Conservation (phyloP, 1,140 invertebrate genomes). For the Triops longicaudatus region DNA sequence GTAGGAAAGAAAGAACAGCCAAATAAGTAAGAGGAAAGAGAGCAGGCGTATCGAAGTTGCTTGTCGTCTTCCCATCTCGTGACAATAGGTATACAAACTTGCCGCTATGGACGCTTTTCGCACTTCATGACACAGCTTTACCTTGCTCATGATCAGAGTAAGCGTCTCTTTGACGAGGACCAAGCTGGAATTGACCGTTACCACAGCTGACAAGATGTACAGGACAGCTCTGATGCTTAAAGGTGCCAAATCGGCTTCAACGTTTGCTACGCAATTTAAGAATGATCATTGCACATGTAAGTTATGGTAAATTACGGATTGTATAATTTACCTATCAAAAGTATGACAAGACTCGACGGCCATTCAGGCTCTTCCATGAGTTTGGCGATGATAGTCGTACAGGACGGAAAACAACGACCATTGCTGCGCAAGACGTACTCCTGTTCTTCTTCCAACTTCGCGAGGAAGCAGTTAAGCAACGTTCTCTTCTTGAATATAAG, state of each 20-base stretch:
- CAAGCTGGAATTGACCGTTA: background rate
- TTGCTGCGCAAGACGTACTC: background rate
- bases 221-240: background rate
- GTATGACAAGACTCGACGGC: background rate
- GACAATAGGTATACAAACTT: background rate
- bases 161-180: background rate
- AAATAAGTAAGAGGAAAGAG: conserved; percentile 4
- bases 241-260: background rate
- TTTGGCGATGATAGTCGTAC: background rate
- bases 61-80: background rate
- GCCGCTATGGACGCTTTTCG: background rate
- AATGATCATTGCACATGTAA: background rate
- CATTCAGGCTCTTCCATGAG: background rate
- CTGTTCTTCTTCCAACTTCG: background rate
- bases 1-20: background rate
- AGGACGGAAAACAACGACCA: background rate
- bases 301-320: background rate
- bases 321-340: background rate
- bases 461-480: background rate
- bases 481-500: background rate
- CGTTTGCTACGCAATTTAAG: background rate
- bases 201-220: background rate
- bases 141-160: background rate
- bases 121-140: background rate
- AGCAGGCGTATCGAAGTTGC: background rate